phyloP scores from a whole-genome alignment of 2,888 invertebrate genomes.

The Epinotia brunnichana region DNA sequence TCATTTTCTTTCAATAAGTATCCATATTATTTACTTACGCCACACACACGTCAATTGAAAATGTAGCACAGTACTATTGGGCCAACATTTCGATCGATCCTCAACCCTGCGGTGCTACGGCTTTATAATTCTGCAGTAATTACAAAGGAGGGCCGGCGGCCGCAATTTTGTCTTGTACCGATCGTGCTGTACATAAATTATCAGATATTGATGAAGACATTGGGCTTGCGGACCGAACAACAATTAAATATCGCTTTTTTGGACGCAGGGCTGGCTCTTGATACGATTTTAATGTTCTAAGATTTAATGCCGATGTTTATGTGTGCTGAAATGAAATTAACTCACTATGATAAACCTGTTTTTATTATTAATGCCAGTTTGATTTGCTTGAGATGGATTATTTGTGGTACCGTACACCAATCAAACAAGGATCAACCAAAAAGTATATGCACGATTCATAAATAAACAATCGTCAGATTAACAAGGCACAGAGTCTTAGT shows the following conservation, averaged over 20 bases:
- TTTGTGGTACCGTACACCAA: neutral
- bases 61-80: conserved; percentile 3
- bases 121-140: conserved; percentile 83
- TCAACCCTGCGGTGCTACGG: conserved; percentile 76
- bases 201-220: conserved; percentile 85
- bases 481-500: too few species aligned
- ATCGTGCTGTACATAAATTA: conserved; percentile 83
- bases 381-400: neutral
- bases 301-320: conserved; percentile 21
- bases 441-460: too few species aligned
- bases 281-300: conserved; percentile 39
- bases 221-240: conserved; percentile 73
- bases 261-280: conserved; percentile 49
- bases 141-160: conserved; percentile 85
- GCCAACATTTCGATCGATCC: conserved; percentile 46
- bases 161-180: conserved; percentile 83
- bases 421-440: too few species aligned
- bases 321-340: conserved; percentile 19
- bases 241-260: conserved; percentile 63
- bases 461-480: too few species aligned
- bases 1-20: neutral
- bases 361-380: neutral
- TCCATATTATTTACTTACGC: neutral
- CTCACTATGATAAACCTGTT: neutral
- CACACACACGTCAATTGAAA: neutral